These are phyloP conservation scores for Bembecia ichneumoniformis DNA, from an alignment of 2,888 invertebrate genomes.

Conservation along the genomic window DNA sequence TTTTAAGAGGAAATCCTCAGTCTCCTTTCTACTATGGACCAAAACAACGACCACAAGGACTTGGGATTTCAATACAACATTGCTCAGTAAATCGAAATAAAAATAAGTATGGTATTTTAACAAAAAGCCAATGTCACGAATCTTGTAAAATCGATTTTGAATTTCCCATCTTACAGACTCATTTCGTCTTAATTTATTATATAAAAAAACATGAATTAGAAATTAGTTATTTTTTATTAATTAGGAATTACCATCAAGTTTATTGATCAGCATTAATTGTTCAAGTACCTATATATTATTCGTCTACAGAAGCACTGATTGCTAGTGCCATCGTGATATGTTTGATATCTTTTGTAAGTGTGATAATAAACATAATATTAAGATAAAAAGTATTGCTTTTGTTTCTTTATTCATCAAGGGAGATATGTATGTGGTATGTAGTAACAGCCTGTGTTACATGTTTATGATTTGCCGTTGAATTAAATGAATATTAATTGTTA, in stretches of 20 bases:
- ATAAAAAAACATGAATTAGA: neutral
- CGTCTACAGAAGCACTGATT: constrained; percentile 61
- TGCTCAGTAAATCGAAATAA: too few relatives aligned
- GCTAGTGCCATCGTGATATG: constrained; percentile 71
- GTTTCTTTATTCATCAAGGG: constrained; percentile 19
- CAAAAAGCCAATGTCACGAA: neutral
- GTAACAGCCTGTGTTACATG: too few relatives aligned
- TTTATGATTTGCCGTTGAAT: too few relatives aligned
- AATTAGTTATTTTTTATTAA: neutral
- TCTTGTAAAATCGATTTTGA: neutral
- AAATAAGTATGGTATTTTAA: too few relatives aligned
- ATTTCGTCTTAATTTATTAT: constrained; percentile 26
- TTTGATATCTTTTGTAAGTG: constrained; percentile 70
- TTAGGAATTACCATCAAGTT: neutral
- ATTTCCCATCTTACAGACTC: constrained; percentile 5
- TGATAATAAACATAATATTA: constrained; percentile 67
- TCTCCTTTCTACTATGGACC: constrained; percentile 10
- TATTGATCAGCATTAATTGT: neutral
- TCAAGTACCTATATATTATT: neutral
- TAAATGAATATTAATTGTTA: too few relatives aligned
- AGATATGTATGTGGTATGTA: too few relatives aligned
- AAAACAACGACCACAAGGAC: constrained; percentile 15
- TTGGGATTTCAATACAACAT: neutral
- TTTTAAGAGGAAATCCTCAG: too few relatives aligned
- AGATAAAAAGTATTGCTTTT: constrained; percentile 27